Percentiles rank a stretch among this genome's conserved stretches.
Evolutionary conservation across 2,797 vertebrate genomes (phyloP).

Genomic region (Chaunax sp.): DNA sequence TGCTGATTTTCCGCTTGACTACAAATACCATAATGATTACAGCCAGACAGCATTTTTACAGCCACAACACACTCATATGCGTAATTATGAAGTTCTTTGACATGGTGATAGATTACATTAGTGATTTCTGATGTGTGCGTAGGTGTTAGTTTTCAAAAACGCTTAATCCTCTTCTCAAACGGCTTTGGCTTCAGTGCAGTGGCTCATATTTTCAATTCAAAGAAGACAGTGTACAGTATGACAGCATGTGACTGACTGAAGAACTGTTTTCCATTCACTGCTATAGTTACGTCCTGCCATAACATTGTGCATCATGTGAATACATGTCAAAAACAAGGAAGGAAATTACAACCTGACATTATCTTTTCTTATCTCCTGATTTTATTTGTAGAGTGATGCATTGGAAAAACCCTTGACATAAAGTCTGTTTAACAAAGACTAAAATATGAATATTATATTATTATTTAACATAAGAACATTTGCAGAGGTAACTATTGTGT

Average conservation of each 20-base stretch:
- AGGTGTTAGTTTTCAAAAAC: neutral
- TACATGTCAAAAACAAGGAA: neutral
- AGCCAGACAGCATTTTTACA: neutral
- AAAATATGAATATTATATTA: too few species aligned
- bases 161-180: constrained; percentile 5
- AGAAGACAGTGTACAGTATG: too few species aligned
- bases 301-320: neutral
- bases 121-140: neutral
- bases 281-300: too few species aligned
- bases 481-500: neutral
- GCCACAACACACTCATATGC: too few species aligned
- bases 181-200: neutral
- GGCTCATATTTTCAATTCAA: too few species aligned
- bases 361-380: neutral
- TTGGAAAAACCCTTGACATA: neutral
- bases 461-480: too few species aligned
- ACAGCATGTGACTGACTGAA: too few species aligned
- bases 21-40: neutral
- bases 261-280: too few species aligned
- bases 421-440: neutral
- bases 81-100: too few species aligned
- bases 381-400: neutral
- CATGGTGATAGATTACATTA: constrained; percentile 12
- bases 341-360: neutral
- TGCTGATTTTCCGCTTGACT: constrained; percentile 2